Base-by-base conservation (phyloP, 2,113 vertebrate species). In the Petrocephalus microphthalmus region DNA sequence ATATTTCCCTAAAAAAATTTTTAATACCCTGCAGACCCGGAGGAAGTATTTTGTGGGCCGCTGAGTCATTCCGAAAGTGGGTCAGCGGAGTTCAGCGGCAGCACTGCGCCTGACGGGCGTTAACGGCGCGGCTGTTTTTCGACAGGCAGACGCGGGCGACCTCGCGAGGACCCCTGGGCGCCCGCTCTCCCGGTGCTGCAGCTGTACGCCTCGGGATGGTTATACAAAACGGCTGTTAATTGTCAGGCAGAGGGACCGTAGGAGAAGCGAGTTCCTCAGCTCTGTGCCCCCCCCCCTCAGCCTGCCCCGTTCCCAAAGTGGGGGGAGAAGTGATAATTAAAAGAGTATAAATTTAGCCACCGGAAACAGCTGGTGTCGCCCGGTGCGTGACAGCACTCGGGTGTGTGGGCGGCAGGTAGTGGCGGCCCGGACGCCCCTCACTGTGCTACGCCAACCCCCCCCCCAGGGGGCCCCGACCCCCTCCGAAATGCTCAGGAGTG, bases 291-390 rank as follows among this genome's bases (percentile, higher is more conserved):
- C 19, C 33, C 29, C 19, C 78, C 71, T 45, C 51, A 47, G 29
- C 60, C 60, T 64, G 15, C 20, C 53, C 33, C 52, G 25, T 71
- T 37, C 53, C 7, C 7, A n/a, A 52, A 83, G 52, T 25, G 53
- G 53, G 52, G 8, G 84, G 88, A 87, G 56, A 67, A 90, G 90
- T 88, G 91, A 92, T 91, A 91, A 92, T 92, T 91, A 91, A 92
- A 89, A 42, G 84, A 84, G 90, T 89, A 85, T 92, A 91, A 89
- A 92, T 91, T 89, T 91, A 92, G 91, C 47, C 42, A 54, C 57
- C 56, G 86, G 52, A 67, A 89, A 91, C 90, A 92, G 90, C 90
- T 92, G 91, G 87, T 89, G 86, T 25, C 53, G 60, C 64, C 47
- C 20, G 87, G 71, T 37, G 88, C 71, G 51, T 83, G 83, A 87